phyloP scores from a whole-genome alignment of 1,140 invertebrate species.

The Aphidius ervi region DNA sequence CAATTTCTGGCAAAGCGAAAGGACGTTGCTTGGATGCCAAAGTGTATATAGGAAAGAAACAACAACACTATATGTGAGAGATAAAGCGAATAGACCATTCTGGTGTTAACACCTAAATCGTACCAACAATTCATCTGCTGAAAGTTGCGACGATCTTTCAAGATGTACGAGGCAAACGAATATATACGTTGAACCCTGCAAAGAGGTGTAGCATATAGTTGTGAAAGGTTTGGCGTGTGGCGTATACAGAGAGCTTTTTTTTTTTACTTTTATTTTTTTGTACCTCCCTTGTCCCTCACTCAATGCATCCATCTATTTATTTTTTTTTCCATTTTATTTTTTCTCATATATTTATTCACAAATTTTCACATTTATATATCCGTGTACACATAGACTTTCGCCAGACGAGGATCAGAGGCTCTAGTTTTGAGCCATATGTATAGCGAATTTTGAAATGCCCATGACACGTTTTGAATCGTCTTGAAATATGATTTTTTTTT shows the following conservation, averaged over 20 bases:
- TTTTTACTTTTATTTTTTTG: neutral
- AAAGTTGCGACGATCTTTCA: slow-evolving; percentile 48
- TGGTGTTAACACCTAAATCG: slow-evolving; percentile 46
- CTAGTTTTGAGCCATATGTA: too few species aligned
- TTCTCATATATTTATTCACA: too few species aligned
- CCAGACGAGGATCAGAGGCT: too few species aligned
- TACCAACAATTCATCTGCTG: slow-evolving; percentile 51
- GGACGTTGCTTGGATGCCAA: slow-evolving; percentile 22
- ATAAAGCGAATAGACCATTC: slow-evolving; percentile 39
- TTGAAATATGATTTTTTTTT: too few species aligned
- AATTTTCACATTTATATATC: too few species aligned
- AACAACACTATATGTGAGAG: slow-evolving; percentile 23
- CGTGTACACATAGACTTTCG: too few species aligned
- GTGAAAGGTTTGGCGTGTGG: neutral
- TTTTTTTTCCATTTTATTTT: too few species aligned
- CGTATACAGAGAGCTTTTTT: neutral
- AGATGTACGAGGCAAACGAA: slow-evolving; percentile 39
- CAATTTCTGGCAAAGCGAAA: slow-evolving; percentile 16
- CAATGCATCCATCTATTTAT: too few species aligned
- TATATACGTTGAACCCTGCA: neutral
- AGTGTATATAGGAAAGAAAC: slow-evolving; percentile 22
- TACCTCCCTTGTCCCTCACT: too few species aligned
- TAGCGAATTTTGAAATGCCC: too few species aligned
- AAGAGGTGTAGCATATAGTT: slow-evolving; percentile 1
- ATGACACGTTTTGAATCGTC: too few species aligned